These are phyloP conservation scores for Sorex maritimensis DNA, from an alignment of 2,797 vertebrate species.

Conservation along the genomic window DNA sequence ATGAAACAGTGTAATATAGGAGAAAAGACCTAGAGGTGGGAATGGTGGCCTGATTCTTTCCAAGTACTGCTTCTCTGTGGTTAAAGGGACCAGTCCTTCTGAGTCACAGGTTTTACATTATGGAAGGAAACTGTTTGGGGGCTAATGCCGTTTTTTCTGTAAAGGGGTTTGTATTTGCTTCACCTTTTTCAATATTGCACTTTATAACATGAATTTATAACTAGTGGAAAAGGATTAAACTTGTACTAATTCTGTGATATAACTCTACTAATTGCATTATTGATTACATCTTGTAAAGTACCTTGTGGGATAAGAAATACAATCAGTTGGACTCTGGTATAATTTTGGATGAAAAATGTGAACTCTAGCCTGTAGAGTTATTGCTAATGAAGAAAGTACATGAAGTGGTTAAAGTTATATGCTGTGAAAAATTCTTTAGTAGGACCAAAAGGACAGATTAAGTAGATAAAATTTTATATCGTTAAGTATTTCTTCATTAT, in stretches of 20 bases:
- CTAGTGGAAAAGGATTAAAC: slow-evolving; percentile 21
- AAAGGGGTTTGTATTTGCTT: slow-evolving; percentile 53
- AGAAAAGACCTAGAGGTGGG: slow-evolving; percentile 32
- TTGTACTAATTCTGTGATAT: slow-evolving; percentile 25
- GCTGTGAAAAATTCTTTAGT: background rate
- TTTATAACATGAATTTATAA: slow-evolving; percentile 19
- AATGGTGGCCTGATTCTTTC: background rate
- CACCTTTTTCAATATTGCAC: slow-evolving; percentile 29
- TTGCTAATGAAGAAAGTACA: slow-evolving; percentile 10
- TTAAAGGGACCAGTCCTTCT: slow-evolving; percentile 65
- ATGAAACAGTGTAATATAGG: slow-evolving; percentile 35
- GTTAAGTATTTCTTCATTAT: slow-evolving; percentile 1
- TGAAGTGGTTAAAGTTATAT: slow-evolving; percentile 16
- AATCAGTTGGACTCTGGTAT: slow-evolving; percentile 38
- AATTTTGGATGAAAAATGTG: background rate
- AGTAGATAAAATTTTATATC: background rate
- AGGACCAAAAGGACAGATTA: slow-evolving; percentile 1
- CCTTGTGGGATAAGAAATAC: background rate
- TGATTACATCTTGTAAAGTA: slow-evolving; percentile 48
- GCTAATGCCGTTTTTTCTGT: background rate
- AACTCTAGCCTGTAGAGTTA: background rate
- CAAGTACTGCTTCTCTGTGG: background rate
- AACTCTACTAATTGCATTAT: background rate
- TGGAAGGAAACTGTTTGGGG: background rate
- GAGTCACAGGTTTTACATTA: slow-evolving; percentile 56